Evolutionary conservation across 2,797 vertebrate genomes (phyloP).

Genomic region (Capromys pilorides): DNA sequence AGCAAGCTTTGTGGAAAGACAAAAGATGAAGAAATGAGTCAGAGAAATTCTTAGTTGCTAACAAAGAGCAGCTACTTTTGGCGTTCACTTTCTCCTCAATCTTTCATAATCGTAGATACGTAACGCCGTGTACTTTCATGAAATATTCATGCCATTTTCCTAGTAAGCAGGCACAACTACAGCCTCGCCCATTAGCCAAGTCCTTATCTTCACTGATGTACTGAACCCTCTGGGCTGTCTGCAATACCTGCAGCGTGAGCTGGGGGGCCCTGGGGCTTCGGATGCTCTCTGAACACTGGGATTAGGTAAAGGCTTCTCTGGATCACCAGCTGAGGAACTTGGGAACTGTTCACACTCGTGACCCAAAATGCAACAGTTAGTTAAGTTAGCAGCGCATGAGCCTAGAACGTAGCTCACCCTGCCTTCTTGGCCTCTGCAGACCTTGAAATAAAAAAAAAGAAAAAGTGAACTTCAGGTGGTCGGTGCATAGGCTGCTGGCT

Average conservation of each 20-base stretch:
- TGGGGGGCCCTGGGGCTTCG: background rate
- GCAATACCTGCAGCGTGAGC: background rate
- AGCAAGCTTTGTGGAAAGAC: slow-evolving; percentile 22
- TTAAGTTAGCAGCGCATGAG: background rate
- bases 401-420: accelerated
- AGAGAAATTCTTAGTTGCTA: slow-evolving; percentile 38
- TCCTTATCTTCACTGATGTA: background rate
- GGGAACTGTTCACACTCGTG: background rate
- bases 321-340: background rate
- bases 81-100: slow-evolving; percentile 28
- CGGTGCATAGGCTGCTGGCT: too few species aligned
- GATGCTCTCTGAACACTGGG: background rate
- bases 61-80: slow-evolving; percentile 22
- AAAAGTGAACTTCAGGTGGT: too few species aligned
- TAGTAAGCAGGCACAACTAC: background rate
- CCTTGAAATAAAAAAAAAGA: too few species aligned
- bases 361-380: background rate
- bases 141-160: slow-evolving; percentile 22
- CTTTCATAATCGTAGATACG: background rate
- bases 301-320: background rate
- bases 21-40: slow-evolving; percentile 52
- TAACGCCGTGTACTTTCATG: background rate
- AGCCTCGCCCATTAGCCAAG: background rate
- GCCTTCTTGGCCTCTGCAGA: background rate
- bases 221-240: background rate